Conservation (phyloP, 2,888 invertebrate species). For the Dasypolia templi region DNA sequence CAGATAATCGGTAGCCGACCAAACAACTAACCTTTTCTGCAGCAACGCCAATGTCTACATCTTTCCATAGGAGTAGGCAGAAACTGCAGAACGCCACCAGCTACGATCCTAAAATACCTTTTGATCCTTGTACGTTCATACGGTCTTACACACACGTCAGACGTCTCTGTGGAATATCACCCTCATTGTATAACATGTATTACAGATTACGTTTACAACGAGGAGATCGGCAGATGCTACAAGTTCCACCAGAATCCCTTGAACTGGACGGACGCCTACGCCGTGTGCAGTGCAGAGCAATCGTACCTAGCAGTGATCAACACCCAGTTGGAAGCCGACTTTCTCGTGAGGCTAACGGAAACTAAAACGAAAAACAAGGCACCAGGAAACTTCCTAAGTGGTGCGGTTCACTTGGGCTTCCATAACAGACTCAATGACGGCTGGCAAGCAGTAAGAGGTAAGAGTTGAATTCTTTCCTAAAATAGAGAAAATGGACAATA, state of each 20-base stretch:
- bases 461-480: neutral
- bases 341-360: constrained; percentile 44
- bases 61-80: too few relatives aligned
- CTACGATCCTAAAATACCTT: neutral
- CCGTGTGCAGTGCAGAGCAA: constrained; percentile 77
- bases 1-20: neutral
- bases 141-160: too few relatives aligned
- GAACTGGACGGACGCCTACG: constrained; percentile 80
- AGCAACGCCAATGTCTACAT: neutral
- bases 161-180: neutral
- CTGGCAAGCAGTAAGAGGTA: constrained; percentile 77
- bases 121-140: neutral
- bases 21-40: neutral
- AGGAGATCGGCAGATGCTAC: constrained; percentile 76
- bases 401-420: constrained; percentile 70
- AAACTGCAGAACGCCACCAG: too few relatives aligned
- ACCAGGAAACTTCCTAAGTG: constrained; percentile 22
- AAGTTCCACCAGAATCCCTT: constrained; percentile 78
- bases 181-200: constrained; percentile 21
- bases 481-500: neutral
- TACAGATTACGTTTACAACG: constrained; percentile 78
- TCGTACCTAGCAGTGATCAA: constrained; percentile 80
- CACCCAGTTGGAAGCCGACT: constrained; percentile 59
- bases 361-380: constrained; percentile 1
- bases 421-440: constrained; percentile 68